A percentile compares a stretch with the other conserved stretches of the same genome.
Conservation (phyloP, 2,888 invertebrate species). For the Drosophila eohydei region DNA sequence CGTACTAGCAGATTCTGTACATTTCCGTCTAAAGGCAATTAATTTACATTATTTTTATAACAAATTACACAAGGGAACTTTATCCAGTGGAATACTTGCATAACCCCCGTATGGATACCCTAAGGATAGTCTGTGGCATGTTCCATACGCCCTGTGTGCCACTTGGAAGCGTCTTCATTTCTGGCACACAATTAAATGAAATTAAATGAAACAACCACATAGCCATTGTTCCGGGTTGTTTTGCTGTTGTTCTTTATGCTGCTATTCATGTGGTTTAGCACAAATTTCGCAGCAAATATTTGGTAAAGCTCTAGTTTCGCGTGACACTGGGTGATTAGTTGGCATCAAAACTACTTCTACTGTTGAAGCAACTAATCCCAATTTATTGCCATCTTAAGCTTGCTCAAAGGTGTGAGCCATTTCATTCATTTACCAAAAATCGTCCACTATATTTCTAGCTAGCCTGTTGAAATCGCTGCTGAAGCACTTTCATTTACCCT, state of each 20-base stretch:
- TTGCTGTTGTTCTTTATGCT: neutral
- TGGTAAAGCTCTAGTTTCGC: slow-evolving; percentile 9
- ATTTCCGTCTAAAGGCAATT: slow-evolving; percentile 53
- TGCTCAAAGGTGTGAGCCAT: neutral
- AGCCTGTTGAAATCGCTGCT: slow-evolving; percentile 13
- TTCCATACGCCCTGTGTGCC: slow-evolving; percentile 41
- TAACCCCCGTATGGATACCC: slow-evolving; percentile 29
- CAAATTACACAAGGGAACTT: slow-evolving; percentile 56
- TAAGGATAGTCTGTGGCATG: slow-evolving; percentile 24
- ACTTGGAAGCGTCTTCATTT: slow-evolving; percentile 65
- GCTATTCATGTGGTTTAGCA: slow-evolving; percentile 5
- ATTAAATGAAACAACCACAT: slow-evolving; percentile 58
- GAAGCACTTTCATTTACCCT: slow-evolving; percentile 30
- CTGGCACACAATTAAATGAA: slow-evolving; percentile 68
- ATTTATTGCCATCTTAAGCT: neutral
- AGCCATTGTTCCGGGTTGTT: slow-evolving; percentile 11
- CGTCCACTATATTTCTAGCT: neutral
- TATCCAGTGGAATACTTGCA: slow-evolving; percentile 22
- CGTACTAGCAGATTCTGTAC: slow-evolving; percentile 32
- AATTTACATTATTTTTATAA: slow-evolving; percentile 74
- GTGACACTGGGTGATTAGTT: slow-evolving; percentile 37
- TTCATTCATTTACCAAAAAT: neutral
- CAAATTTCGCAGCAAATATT: slow-evolving; percentile 5
- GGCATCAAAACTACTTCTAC: slow-evolving; percentile 8
- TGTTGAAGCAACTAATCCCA: slow-evolving; percentile 7